Conservation (phyloP, 2,113 vertebrate genomes). For the Solea solea region DNA sequence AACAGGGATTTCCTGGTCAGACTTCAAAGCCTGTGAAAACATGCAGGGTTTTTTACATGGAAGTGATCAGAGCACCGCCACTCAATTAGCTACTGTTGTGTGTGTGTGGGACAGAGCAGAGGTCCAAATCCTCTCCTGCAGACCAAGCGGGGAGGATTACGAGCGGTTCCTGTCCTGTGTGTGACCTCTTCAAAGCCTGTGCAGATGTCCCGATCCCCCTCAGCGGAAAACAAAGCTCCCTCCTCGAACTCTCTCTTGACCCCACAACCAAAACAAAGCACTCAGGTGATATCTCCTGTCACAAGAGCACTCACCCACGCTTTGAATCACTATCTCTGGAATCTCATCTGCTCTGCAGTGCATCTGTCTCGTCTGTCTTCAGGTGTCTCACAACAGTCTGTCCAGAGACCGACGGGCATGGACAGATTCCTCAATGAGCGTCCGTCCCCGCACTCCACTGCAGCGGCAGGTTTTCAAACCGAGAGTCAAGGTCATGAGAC, state of each 20-base stretch:
- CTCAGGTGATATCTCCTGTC: conserved; percentile 78
- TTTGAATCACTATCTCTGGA: conserved; percentile 37
- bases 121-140: conserved; percentile 72
- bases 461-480: conserved; percentile 36
- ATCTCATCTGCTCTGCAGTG: conserved; percentile 33
- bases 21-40: conserved; percentile 56
- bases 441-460: conserved; percentile 20
- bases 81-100: conserved; percentile 75
- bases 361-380: conserved; percentile 16
- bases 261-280: conserved; percentile 70
- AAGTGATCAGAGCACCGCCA: conserved; percentile 53
- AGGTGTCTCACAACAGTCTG: conserved; percentile 8
- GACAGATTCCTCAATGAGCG: conserved; percentile 43
- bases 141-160: conserved; percentile 79
- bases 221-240: neutral
- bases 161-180: conserved; percentile 78
- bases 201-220: conserved; percentile 76
- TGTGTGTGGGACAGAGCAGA: conserved; percentile 24
- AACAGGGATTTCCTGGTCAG: conserved; percentile 52
- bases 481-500: conserved; percentile 56
- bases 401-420: conserved; percentile 21
- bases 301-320: conserved; percentile 50
- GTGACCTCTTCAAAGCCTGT: conserved; percentile 81
- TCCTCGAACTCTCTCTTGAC: conserved; percentile 65
- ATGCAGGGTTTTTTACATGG: conserved; percentile 56